Conservation (phyloP, 2,113 vertebrate genomes). For the Ciconia boyciana region DNA sequence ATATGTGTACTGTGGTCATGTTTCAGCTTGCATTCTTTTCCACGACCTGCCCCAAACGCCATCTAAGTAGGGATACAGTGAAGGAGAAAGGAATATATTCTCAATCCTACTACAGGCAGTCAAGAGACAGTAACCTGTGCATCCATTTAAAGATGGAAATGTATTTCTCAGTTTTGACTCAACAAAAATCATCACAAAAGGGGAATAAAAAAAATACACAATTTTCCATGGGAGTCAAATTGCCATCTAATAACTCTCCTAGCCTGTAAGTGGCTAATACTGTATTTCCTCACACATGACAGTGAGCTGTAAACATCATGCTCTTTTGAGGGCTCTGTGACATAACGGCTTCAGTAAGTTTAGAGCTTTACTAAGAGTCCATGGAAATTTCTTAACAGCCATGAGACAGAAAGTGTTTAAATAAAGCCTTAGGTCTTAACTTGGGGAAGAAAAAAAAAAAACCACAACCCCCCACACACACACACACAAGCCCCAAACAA, state of each 20-base stretch:
- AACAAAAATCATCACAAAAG: not conserved
- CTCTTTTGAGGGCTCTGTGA: not conserved
- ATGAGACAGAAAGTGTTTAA: not conserved
- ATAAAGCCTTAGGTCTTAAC: not conserved
- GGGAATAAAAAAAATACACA: not conserved
- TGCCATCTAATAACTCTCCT: not conserved
- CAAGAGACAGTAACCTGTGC: not conserved
- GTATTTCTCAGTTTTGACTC: not conserved
- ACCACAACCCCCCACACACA: no score
- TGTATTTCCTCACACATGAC: not conserved
- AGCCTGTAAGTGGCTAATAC: not conserved
- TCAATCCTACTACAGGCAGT: not conserved
- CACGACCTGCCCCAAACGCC: not conserved
- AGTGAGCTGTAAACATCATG: not conserved
- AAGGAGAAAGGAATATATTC: not conserved
- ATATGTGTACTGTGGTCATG: fast-evolving
- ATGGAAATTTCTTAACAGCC: not conserved
- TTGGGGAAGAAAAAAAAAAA: no score
- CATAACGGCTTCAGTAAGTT: not conserved
- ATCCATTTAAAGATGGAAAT: not conserved
- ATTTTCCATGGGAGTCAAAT: not conserved
- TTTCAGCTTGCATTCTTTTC: not conserved
- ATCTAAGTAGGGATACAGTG: not conserved
- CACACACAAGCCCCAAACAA: not conserved
- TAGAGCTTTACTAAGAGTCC: not conserved